Conservation (phyloP, 2,888 invertebrate genomes). For the Cyaniris semiargus region DNA sequence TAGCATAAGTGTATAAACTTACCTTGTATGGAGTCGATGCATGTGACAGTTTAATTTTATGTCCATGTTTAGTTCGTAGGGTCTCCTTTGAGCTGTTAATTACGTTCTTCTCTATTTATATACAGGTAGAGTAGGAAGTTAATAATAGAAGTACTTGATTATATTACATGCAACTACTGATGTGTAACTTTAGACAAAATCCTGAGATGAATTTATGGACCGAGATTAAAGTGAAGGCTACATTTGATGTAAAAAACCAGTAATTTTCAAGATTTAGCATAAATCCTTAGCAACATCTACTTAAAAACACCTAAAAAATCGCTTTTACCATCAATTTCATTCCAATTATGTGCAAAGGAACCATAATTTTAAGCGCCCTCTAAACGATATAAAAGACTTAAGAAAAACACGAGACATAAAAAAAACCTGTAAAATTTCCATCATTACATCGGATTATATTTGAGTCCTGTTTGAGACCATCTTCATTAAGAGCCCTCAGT, state of each 20-base stretch:
- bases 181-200: too few species aligned
- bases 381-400: background rate
- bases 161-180: too few species aligned
- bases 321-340: background rate
- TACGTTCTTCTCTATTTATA: background rate
- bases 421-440: slow-evolving; percentile 7
- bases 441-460: slow-evolving; percentile 25
- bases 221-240: too few species aligned
- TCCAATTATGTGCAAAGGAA: background rate
- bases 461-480: slow-evolving; percentile 17
- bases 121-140: background rate
- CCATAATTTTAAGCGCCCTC: slow-evolving; percentile 6
- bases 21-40: background rate
- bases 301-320: background rate
- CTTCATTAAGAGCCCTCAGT: slow-evolving; percentile 31
- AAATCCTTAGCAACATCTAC: background rate
- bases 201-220: too few species aligned
- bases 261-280: too few species aligned
- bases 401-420: background rate
- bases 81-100: background rate
- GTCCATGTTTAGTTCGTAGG: background rate
- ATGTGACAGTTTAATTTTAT: background rate
- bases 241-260: too few species aligned
- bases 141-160: background rate
- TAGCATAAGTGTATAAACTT: too few species aligned